A percentile compares a stretch with the other conserved stretches of the same genome.
phyloP scores from a whole-genome alignment of 2,113 vertebrate species.

The Fulmarus glacialis region DNA sequence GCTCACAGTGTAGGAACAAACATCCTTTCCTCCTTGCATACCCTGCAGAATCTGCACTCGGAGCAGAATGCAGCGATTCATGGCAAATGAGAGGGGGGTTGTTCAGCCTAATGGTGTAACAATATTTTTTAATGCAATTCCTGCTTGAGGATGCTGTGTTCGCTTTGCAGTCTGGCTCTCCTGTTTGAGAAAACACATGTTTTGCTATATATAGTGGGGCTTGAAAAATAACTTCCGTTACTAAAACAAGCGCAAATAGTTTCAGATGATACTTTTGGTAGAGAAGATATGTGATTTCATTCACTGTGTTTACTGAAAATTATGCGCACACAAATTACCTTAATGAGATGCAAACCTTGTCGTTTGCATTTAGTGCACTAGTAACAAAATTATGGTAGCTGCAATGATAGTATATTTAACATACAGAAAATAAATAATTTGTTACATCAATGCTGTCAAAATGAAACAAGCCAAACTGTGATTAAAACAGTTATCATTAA shows the following conservation, averaged over 20 bases:
- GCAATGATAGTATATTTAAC: conserved; percentile 55
- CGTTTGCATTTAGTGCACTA: conserved; percentile 27
- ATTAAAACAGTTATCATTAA: conserved; percentile 71
- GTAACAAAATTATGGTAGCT: conserved; percentile 21
- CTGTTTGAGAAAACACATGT: conserved; percentile 14
- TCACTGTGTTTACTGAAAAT: conserved; percentile 63
- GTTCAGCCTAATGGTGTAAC: neutral
- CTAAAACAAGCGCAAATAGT: conserved; percentile 45
- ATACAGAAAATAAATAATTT: conserved; percentile 71
- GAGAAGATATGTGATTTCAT: conserved; percentile 50
- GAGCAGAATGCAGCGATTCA: neutral
- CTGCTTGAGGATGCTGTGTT: neutral
- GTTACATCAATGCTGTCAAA: conserved; percentile 68
- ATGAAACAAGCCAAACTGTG: conserved; percentile 67
- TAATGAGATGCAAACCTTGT: conserved; percentile 67
- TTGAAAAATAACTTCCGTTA: conserved; percentile 30
- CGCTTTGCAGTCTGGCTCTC: neutral
- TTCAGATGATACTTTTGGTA: conserved; percentile 49
- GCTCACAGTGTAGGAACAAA: neutral
- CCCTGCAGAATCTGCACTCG: neutral
- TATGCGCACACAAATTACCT: conserved; percentile 65
- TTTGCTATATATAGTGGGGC: conserved; percentile 22
- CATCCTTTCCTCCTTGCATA: neutral
- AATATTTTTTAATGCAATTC: neutral
- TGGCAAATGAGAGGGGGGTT: neutral